Evolutionary conservation across 2,888 invertebrate species (phyloP).

Genomic region (Cremastobaeus sp.): DNA sequence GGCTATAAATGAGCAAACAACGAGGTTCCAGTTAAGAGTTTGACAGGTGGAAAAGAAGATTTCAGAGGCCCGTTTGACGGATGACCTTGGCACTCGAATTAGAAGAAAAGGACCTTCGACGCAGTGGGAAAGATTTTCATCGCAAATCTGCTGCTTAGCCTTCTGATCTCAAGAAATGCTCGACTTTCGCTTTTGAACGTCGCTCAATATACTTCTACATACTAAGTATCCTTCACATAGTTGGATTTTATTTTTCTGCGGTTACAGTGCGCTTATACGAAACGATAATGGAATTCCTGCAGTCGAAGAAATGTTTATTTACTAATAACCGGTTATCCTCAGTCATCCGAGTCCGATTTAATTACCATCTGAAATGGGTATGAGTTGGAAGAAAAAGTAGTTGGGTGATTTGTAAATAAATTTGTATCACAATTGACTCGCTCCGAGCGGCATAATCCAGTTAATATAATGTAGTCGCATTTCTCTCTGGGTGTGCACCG

Average conservation of each 20-base stretch:
- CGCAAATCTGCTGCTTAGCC: slow-evolving; percentile 34
- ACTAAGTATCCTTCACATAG: slow-evolving; percentile 46
- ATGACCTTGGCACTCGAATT: slow-evolving; percentile 50
- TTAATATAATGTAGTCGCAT: slow-evolving; percentile 34
- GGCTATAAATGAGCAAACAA: slow-evolving; percentile 8
- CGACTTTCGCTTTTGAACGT: slow-evolving; percentile 36
- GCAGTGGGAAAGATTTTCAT: slow-evolving; percentile 40
- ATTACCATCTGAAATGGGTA: slow-evolving; percentile 7
- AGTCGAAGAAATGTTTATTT: slow-evolving; percentile 1
- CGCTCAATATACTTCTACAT: slow-evolving; percentile 30
- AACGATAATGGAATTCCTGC: slow-evolving; percentile 29
- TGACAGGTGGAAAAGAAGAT: slow-evolving; percentile 45
- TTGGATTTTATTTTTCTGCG: too few species aligned
- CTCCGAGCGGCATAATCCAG: slow-evolving; percentile 36
- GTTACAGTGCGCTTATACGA: too few species aligned
- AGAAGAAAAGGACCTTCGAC: slow-evolving; percentile 47
- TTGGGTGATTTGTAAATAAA: slow-evolving; percentile 2
- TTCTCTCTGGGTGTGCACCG: slow-evolving; percentile 21
- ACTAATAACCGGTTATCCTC: slow-evolving; percentile 10
- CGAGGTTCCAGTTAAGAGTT: slow-evolving; percentile 26
- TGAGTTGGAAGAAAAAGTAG: not conserved
- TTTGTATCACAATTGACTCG: slow-evolving; percentile 16
- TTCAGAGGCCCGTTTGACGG: slow-evolving; percentile 9
- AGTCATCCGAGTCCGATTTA: slow-evolving; percentile 14
- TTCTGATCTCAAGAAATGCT: slow-evolving; percentile 33